Base-by-base conservation (phyloP, 2,888 invertebrate genomes). In the Cynaeus angustus region DNA sequence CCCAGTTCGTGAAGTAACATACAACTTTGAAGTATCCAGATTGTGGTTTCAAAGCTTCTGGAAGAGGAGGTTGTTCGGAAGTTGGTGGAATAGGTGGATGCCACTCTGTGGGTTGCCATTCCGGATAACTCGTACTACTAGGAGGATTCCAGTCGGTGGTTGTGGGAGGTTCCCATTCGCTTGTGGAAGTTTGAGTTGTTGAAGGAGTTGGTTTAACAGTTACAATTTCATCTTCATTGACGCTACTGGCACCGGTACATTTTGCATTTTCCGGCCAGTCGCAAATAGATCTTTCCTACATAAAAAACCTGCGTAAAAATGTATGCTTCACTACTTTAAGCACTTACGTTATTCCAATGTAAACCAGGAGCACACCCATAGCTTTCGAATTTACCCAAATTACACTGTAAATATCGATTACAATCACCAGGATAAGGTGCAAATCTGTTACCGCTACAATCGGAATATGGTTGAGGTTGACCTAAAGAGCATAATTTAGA, bases 1-100 rank as follows among this genome's bases (percentile, higher is more conserved):
- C 95, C 96, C 96, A 97, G 82, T 96, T 96, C 0, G 96, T 96
- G 84, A 95, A 96, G 84, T 96, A 96, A 80, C 96, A 96, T 0
- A 96, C 93, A 0, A 96, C 88, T 84, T 94, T 95, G 82, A 90
- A 94, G 68, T 91, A 88, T 12, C 92, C 94, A 82, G 88, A 85
- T 70, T 90, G 82, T 0, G 85, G 85, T 52, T 86, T 89, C 59
- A 84, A 86, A 70, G 86, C 85, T 80, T 86, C 86, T 3, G 86
- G 76, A 38, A 81, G 80, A 3, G 85, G 83, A 5, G 85, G 81
- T 48, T 86, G 83, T 61, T 84, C 78, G 4, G 86, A 83, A 1
- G 81, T 80, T 14, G 79, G 80, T 2, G 82, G 80, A 33, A 81
- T 81, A 43, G 80, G 77, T 9, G 78, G 81, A 66, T 81, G 80